Percentiles rank a stretch among this genome's conserved stretches.
These are phyloP conservation scores for Prochilodus magdalenae DNA, from an alignment of 2,113 vertebrate species.

Conservation along the genomic window DNA sequence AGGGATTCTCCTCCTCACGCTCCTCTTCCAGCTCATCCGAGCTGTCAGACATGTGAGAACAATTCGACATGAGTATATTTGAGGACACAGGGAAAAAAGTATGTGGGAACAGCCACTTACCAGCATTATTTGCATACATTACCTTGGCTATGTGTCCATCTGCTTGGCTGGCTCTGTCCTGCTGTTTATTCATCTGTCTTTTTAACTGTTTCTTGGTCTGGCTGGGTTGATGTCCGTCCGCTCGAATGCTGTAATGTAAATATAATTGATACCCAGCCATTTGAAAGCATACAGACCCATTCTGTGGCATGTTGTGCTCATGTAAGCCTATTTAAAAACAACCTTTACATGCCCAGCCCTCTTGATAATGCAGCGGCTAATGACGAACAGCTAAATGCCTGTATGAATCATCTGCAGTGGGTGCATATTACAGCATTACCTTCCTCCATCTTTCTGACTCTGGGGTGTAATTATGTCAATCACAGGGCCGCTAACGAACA, in stretches of 20 bases:
- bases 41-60: slow-evolving; percentile 35
- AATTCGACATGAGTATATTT: slow-evolving; percentile 43
- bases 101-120: slow-evolving; percentile 26
- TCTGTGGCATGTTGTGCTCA: slow-evolving; percentile 9
- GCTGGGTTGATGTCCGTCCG: background rate
- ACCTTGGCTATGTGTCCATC: background rate
- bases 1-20: slow-evolving; percentile 55
- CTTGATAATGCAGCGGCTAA: slow-evolving; percentile 44
- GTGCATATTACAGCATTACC: slow-evolving; percentile 65
- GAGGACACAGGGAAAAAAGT: slow-evolving; percentile 33
- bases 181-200: background rate
- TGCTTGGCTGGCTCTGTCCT: slow-evolving; percentile 1
- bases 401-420: slow-evolving; percentile 57
- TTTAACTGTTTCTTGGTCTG: too few relatives aligned
- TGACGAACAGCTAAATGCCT: slow-evolving; percentile 53
- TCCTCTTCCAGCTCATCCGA: slow-evolving; percentile 40
- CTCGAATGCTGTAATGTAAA: slow-evolving; percentile 12
- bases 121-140: slow-evolving; percentile 15
- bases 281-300: slow-evolving; percentile 3
- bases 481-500: slow-evolving; percentile 63
- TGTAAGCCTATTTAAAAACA: slow-evolving; percentile 32
- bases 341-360: slow-evolving; percentile 29
- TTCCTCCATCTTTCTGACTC: slow-evolving; percentile 57
- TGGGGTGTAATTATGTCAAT: slow-evolving; percentile 72
- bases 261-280: slow-evolving; percentile 30